Conservation (phyloP, 1,140 invertebrate species). For the Heliconius congener region DNA sequence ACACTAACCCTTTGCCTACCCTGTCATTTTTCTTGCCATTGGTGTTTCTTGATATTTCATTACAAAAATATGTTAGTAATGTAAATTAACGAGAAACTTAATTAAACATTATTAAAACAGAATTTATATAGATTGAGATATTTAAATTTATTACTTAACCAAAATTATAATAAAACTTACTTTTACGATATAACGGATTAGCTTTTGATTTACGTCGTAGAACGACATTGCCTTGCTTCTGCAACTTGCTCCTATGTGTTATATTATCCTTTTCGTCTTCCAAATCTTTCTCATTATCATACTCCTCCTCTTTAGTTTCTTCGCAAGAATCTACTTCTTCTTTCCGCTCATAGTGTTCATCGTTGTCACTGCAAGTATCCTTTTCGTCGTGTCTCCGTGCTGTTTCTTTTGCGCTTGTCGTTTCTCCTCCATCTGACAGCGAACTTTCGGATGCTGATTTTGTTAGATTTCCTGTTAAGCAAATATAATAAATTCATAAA, state of each 20-base stretch:
- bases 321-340: slow-evolving; percentile 62
- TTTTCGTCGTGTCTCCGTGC: slow-evolving; percentile 86
- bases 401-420: slow-evolving; percentile 86
- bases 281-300: slow-evolving; percentile 63
- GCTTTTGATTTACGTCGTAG: slow-evolving; percentile 84
- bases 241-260: slow-evolving; percentile 63
- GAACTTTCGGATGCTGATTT: slow-evolving; percentile 94
- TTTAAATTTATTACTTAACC: not conserved
- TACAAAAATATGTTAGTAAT: not conserved
- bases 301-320: slow-evolving; percentile 53
- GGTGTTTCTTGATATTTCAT: no score
- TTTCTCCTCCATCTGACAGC: slow-evolving; percentile 87
- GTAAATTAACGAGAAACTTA: not conserved
- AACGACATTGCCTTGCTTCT: slow-evolving; percentile 83
- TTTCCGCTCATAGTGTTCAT: slow-evolving; percentile 58
- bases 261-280: slow-evolving; percentile 52
- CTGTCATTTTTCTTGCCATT: no score
- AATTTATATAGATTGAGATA: not conserved
- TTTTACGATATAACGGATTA: slow-evolving; percentile 86
- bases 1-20: no score
- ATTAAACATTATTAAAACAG: no score
- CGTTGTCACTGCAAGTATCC: slow-evolving; percentile 85
- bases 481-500: not conserved
- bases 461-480: slow-evolving; percentile 72
- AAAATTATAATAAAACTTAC: slow-evolving; percentile 70